These are phyloP conservation scores for Dysidea cf. avara DNA, from an alignment of 37 sponge, comb jelly and placozoan genomes.

Conservation along the genomic window DNA sequence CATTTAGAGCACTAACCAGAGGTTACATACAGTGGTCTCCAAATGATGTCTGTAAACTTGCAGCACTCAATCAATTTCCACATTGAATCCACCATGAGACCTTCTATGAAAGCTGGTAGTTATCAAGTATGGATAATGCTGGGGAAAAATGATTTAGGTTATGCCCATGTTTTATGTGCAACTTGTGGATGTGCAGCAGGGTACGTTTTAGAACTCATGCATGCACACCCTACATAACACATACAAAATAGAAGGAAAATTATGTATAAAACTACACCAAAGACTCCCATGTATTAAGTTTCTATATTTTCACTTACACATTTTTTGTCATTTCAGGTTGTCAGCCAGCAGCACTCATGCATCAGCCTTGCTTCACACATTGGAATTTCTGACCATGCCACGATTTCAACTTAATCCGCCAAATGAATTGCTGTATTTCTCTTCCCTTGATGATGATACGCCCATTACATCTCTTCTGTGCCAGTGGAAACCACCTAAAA, in stretches of 20 bases:
- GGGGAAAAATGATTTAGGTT: neutral
- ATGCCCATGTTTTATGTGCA: slow-evolving; percentile 3
- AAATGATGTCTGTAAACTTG: neutral
- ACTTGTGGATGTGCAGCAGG: slow-evolving; percentile 35
- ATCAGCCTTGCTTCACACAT: slow-evolving; percentile 14
- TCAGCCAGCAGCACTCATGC: slow-evolving; percentile 25
- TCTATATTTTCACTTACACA: no score
- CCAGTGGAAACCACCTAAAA: slow-evolving; percentile 28
- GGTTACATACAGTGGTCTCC: slow-evolving; percentile 27
- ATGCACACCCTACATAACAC: no score
- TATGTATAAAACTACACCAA: neutral
- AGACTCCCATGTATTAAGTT: no score
- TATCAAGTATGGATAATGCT: slow-evolving; percentile 11
- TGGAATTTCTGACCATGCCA: slow-evolving; percentile 9
- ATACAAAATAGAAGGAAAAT: neutral
- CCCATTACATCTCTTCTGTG: slow-evolving; percentile 34
- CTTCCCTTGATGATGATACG: slow-evolving; percentile 8
- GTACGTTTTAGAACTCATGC: slow-evolving; percentile 21
- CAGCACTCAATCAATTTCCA: slow-evolving; percentile 14
- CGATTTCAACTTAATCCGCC: neutral
- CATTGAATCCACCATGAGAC: neutral
- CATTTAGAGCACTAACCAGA: slow-evolving; percentile 18
- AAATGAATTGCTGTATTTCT: neutral
- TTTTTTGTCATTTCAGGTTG: neutral
- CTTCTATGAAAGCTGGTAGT: slow-evolving; percentile 1